phyloP scores from a whole-genome alignment of 2,797 vertebrate genomes.

The Anguilla marmorata region DNA sequence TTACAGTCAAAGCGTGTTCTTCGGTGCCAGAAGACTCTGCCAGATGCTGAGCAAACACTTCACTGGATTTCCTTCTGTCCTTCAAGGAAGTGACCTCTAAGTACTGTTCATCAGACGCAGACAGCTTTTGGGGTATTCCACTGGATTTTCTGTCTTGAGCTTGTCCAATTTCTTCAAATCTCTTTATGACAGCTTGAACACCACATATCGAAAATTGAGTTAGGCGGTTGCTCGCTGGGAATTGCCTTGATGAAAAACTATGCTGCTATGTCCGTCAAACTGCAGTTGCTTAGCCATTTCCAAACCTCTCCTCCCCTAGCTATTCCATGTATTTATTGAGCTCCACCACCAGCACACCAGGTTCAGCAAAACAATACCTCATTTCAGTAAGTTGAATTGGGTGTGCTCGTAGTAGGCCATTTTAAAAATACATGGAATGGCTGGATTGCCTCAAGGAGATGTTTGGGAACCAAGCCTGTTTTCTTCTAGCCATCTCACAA shows the following conservation, averaged over 20 bases:
- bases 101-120: conserved; percentile 12
- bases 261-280: background rate
- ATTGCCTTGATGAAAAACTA: conserved; percentile 9
- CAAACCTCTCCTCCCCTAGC: background rate
- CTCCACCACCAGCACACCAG: conserved; percentile 3
- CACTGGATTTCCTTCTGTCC: conserved; percentile 16
- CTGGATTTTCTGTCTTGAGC: background rate
- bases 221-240: background rate
- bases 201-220: background rate
- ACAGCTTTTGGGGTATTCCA: background rate
- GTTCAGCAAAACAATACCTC: background rate
- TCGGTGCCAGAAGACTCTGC: conserved; percentile 6
- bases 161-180: background rate
- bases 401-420: background rate
- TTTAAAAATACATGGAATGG: too few species aligned
- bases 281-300: background rate
- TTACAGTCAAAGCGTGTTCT: background rate
- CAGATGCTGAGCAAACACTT: conserved; percentile 15
- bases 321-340: conserved; percentile 4
- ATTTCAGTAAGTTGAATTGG: background rate
- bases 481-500: background rate
- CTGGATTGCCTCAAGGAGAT: too few species aligned
- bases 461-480: background rate
- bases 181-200: conserved; percentile 15
- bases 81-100: background rate